Conservation (phyloP, 1,140 invertebrate species). For the Drosophila tani region DNA sequence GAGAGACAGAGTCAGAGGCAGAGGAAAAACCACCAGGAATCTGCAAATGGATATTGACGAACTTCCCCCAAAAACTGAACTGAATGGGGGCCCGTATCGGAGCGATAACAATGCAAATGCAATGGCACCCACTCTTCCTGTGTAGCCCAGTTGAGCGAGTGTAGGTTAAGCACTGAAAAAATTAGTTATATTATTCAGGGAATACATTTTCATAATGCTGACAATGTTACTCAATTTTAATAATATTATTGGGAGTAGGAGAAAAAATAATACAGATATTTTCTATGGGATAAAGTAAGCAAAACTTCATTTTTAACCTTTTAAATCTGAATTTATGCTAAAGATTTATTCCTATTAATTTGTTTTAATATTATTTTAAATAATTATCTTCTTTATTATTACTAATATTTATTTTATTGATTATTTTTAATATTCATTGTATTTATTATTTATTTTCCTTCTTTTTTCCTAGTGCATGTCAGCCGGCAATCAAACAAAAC, state of each 20-base stretch:
- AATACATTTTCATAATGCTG: no score
- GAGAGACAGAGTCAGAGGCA: neutral
- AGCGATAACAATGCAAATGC: constrained; percentile 82
- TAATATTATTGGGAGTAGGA: no score
- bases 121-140: constrained; percentile 32
- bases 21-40: constrained; percentile 29
- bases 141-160: neutral
- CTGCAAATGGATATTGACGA: constrained; percentile 49
- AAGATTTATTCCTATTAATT: no score
- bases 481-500: constrained; percentile 76
- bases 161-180: neutral
- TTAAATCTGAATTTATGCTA: no score
- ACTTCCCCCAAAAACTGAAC: constrained; percentile 18
- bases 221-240: no score
- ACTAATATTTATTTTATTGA: neutral
- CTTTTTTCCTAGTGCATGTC: constrained; percentile 6
- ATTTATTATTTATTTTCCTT: neutral
- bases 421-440: neutral
- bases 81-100: constrained; percentile 70
- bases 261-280: no score
- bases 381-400: neutral
- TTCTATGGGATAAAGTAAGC: no score
- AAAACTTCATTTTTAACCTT: neutral
- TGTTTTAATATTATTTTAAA: no score
- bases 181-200: neutral